phyloP scores from a whole-genome alignment of 2,113 vertebrate genomes.

The Sardina pilchardus region DNA sequence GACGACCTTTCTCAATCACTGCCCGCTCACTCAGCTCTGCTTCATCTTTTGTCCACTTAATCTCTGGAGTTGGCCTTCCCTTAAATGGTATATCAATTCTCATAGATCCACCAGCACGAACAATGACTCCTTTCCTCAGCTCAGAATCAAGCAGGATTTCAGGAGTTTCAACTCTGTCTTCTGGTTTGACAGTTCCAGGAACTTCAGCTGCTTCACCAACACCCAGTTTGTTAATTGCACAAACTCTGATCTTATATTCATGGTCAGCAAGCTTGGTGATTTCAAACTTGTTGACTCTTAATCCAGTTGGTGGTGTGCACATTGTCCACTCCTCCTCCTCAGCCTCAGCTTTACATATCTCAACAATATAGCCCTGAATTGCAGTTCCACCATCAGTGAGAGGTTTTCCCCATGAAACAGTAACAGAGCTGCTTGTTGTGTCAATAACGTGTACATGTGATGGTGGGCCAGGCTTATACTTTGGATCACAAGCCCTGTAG shows the following conservation, averaged over 20 bases:
- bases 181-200: slow-evolving; percentile 84
- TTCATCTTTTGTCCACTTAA: slow-evolving; percentile 90
- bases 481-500: slow-evolving; percentile 83
- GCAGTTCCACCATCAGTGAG: slow-evolving; percentile 85
- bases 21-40: slow-evolving; percentile 81
- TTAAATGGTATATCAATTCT: slow-evolving; percentile 92
- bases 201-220: slow-evolving; percentile 79
- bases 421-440: slow-evolving; percentile 79
- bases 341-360: slow-evolving; percentile 84
- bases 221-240: slow-evolving; percentile 85
- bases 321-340: slow-evolving; percentile 87
- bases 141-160: slow-evolving; percentile 88
- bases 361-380: slow-evolving; percentile 82
- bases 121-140: slow-evolving; percentile 88
- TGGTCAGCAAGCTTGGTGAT: slow-evolving; percentile 82
- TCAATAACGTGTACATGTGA: slow-evolving; percentile 78
- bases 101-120: slow-evolving; percentile 90
- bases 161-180: slow-evolving; percentile 87
- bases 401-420: slow-evolving; percentile 82
- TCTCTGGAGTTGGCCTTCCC: slow-evolving; percentile 89
- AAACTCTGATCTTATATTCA: slow-evolving; percentile 82
- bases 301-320: slow-evolving; percentile 81
- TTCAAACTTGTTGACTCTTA: slow-evolving; percentile 80
- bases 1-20: slow-evolving; percentile 79
- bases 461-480: slow-evolving; percentile 85